These are phyloP conservation scores for Myripristis jacobus DNA, from an alignment of 2,797 vertebrate species.

Conservation along the genomic window DNA sequence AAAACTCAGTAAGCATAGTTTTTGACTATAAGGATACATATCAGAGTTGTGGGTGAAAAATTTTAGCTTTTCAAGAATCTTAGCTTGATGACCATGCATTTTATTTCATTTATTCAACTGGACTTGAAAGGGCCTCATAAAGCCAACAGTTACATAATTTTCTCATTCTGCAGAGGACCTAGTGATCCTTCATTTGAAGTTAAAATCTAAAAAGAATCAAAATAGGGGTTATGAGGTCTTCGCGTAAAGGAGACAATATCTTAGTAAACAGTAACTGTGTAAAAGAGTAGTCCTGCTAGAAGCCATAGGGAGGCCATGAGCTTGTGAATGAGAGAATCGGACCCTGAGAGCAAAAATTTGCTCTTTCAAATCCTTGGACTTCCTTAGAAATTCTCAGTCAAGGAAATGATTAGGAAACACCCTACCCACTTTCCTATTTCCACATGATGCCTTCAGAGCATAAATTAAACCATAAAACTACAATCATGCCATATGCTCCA, in stretches of 20 bases:
- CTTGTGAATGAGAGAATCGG: not conserved
- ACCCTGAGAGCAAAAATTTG: not conserved
- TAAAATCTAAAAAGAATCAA: not conserved
- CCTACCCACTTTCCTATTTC: not conserved
- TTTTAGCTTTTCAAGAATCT: too few species aligned
- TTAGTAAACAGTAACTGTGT: not conserved
- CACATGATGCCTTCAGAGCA: conserved; percentile 1
- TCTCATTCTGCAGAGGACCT: not conserved
- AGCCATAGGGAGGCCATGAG: not conserved
- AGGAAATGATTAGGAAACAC: too few species aligned
- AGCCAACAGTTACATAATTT: not conserved
- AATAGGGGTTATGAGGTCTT: too few species aligned
- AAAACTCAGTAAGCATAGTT: not conserved
- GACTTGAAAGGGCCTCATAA: not conserved
- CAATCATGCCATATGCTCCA: conserved; percentile 11
- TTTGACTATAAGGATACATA: not conserved
- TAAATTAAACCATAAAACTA: conserved; percentile 22
- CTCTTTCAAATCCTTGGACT: too few species aligned
- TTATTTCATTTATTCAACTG: too few species aligned
- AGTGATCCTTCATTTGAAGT: not conserved
- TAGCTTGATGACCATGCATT: too few species aligned
- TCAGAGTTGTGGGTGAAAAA: not conserved
- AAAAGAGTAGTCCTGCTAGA: not conserved
- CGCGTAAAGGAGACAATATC: not conserved
- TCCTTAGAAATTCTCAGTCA: too few species aligned